A percentile compares a stretch with the other conserved stretches of the same genome.
These are phyloP conservation scores for Meiosimyza decipiens DNA, from an alignment of 2,888 invertebrate genomes.

Conservation along the genomic window DNA sequence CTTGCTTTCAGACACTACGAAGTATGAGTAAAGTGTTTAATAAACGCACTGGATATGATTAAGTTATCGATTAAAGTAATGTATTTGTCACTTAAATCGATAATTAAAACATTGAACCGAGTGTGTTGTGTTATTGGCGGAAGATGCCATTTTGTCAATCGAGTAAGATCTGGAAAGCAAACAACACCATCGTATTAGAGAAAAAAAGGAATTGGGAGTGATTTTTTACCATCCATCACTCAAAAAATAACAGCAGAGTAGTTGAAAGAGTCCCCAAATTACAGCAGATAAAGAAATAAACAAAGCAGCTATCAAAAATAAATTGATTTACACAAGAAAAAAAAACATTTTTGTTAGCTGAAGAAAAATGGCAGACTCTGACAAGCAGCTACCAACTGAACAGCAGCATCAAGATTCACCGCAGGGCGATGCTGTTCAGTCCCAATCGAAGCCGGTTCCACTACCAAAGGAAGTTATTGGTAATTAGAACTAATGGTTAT, in stretches of 20 bases:
- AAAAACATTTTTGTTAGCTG: slow-evolving; percentile 43
- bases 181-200: slow-evolving; percentile 73
- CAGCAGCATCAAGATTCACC: slow-evolving; percentile 72
- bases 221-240: slow-evolving; percentile 71
- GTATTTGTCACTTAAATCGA: too few species aligned
- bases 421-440: slow-evolving; percentile 59
- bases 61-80: too few species aligned
- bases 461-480: slow-evolving; percentile 88
- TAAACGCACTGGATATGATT: too few species aligned
- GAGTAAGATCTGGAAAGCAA: slow-evolving; percentile 70
- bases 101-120: too few species aligned
- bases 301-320: slow-evolving; percentile 37
- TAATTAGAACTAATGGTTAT: slow-evolving; percentile 60
- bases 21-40: too few species aligned
- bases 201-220: slow-evolving; percentile 76
- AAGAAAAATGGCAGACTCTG: slow-evolving; percentile 89
- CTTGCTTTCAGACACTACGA: too few species aligned
- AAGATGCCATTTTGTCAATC: slow-evolving; percentile 54
- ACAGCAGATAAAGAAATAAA: slow-evolving; percentile 47
- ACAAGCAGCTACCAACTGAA: slow-evolving; percentile 72
- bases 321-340: slow-evolving; percentile 42
- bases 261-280: slow-evolving; percentile 60
- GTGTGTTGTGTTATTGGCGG: slow-evolving; percentile 22
- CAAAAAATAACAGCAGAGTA: slow-evolving; percentile 64
- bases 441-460: slow-evolving; percentile 60